phyloP scores from a whole-genome alignment of 2,113 vertebrate species.

The Mus pahari region DNA sequence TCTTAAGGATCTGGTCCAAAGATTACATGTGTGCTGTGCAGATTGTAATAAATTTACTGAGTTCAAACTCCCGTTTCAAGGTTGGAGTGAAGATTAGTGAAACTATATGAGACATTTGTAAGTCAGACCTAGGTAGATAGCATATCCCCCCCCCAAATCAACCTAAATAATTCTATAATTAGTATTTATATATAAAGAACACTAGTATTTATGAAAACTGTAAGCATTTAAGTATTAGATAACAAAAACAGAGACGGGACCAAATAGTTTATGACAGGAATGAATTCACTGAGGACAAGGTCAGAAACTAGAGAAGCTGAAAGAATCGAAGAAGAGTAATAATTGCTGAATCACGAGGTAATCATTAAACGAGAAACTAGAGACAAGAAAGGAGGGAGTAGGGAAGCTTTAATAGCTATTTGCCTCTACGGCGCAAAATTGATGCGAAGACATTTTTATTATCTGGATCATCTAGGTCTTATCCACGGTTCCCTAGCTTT shows the following conservation, averaged over 20 bases:
- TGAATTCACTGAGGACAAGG: neutral
- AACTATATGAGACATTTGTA: neutral
- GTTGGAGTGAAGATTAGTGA: neutral
- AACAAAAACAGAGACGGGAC: neutral
- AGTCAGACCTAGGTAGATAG: constrained; percentile 43
- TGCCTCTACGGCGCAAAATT: constrained; percentile 51
- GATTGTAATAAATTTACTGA: neutral
- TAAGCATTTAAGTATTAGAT: neutral
- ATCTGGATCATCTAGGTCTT: constrained; percentile 58
- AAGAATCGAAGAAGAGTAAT: neutral
- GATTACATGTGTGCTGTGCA: neutral
- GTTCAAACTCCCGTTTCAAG: neutral
- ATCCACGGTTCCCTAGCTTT: constrained; percentile 44
- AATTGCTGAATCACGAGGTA: constrained; percentile 55
- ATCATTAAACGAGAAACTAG: constrained; percentile 69
- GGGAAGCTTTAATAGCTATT: neutral
- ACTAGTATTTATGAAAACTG: neutral
- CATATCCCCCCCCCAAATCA: neutral
- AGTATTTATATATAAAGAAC: neutral
- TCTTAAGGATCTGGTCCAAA: neutral
- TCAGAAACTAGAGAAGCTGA: constrained; percentile 36
- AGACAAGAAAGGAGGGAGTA: constrained; percentile 32
- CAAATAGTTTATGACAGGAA: constrained; percentile 4
- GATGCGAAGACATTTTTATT: constrained; percentile 63
- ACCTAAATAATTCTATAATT: constrained; percentile 7